A percentile compares a stretch with the other conserved stretches of the same genome.
These are phyloP conservation scores for Porites divaricata DNA, from an alignment of 92 coral and sea anemone genomes.

Conservation along the genomic window DNA sequence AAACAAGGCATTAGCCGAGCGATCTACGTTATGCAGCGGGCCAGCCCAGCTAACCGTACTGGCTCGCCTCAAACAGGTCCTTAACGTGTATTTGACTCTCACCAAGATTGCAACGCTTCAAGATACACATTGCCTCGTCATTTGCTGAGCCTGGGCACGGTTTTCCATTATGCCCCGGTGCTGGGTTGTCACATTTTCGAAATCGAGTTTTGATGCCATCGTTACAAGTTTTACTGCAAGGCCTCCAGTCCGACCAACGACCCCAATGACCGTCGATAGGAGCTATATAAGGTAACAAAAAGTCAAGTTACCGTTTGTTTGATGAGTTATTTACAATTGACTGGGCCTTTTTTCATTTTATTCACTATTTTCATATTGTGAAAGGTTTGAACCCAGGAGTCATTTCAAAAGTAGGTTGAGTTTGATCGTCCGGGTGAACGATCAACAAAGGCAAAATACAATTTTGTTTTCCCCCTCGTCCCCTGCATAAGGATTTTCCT, in stretches of 20 bases:
- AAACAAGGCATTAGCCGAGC: no score
- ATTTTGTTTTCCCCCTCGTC: no score
- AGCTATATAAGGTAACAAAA: constrained; percentile 1
- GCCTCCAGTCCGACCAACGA: constrained; percentile 75
- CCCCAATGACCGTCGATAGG: constrained; percentile 89
- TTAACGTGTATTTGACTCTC: neutral
- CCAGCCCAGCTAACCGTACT: no score
- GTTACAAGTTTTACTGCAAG: constrained; percentile 77
- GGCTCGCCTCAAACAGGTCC: no score
- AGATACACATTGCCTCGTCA: constrained; percentile 48
- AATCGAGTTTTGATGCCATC: constrained; percentile 67
- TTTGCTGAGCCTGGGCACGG: constrained; percentile 58
- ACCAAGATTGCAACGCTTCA: constrained; percentile 65
- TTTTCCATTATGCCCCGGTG: constrained; percentile 78
- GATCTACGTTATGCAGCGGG: no score
- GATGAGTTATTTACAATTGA: neutral
- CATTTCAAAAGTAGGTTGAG: no score
- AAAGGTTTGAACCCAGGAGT: no score
- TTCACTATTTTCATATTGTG: no score
- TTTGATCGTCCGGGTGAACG: no score
- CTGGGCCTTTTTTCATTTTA: no score
- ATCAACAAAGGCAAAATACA: no score
- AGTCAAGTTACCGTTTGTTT: neutral
- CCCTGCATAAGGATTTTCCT: no score
- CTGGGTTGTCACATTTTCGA: constrained; percentile 75